A percentile compares a stretch with the other conserved stretches of the same genome.
These are phyloP conservation scores for Drosophila peninsularis DNA, from an alignment of 2,888 invertebrate genomes.

Conservation along the genomic window DNA sequence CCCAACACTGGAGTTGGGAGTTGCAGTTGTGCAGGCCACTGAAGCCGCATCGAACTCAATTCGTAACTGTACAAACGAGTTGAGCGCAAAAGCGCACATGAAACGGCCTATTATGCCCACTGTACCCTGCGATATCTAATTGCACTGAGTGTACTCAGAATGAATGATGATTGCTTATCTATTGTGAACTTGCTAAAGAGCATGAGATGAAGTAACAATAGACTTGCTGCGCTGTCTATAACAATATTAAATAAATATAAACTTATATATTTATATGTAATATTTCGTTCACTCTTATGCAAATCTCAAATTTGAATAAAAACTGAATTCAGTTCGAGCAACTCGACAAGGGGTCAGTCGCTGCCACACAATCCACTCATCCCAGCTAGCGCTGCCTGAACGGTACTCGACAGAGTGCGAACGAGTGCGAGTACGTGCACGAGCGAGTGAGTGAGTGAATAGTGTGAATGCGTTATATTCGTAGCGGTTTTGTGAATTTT, in stretches of 20 bases:
- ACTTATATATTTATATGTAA: too few relatives aligned
- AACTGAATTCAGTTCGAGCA: neutral
- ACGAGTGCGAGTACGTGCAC: constrained; percentile 35
- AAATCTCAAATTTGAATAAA: neutral
- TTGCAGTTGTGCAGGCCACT: neutral
- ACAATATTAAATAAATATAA: too few relatives aligned
- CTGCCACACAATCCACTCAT: constrained; percentile 30
- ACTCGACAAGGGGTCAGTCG: neutral
- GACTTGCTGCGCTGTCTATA: neutral
- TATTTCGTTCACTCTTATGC: too few relatives aligned
- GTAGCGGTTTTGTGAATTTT: constrained; percentile 84
- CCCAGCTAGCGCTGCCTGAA: neutral
- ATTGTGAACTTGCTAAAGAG: neutral
- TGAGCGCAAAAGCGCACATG: neutral
- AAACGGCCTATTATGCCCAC: neutral
- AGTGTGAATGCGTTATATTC: constrained; percentile 77
- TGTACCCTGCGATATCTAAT: neutral
- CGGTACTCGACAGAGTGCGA: constrained; percentile 38
- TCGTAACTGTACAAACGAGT: constrained; percentile 1
- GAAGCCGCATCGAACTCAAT: neutral
- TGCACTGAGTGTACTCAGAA: constrained; percentile 3
- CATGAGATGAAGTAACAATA: neutral
- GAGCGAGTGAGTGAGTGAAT: constrained; percentile 71
- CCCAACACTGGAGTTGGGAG: constrained; percentile 7
- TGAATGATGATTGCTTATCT: neutral